Base-by-base conservation (phyloP, 1,140 invertebrate species). In the Drosophila arawakana region DNA sequence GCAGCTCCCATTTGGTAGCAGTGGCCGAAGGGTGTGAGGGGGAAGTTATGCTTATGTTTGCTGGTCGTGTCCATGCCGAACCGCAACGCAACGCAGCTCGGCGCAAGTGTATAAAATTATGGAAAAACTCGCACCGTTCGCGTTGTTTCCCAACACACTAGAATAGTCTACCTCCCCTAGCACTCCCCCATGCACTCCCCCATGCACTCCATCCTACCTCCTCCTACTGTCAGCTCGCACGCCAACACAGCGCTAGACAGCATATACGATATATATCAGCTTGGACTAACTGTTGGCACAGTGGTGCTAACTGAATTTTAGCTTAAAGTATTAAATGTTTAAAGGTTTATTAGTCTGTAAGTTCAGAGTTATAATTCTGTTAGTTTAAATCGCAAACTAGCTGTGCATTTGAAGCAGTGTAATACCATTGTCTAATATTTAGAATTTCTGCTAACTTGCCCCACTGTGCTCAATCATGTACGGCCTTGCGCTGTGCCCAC, bases 51-150 rank as follows among this genome's bases (percentile, higher is more conserved):
- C 54, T 59, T 61, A 58, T 73, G 78, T 65, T 66, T 85, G 69
- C 66, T 72, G 73, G 67, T 63, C 61, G 76, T 80, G 80, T 86
- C 73, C 81, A 83, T 83, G 69, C 69, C 70, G 80, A 67, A 85
- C 83, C 82, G 76, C 82, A 85, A 71, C 25, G 25, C 25, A 30
- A 30, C 83, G 83, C 80, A 78, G 83, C 83, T 78, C 84, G 74
- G 43, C 70, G 66, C 83, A 88, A 86, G 83, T 86, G 83, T 86
- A 86, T 86, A 86, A 86, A 88, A 86, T 86, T 86, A 86, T 86
- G 83, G 88, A 86, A 86, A 73, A 88, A 68, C 83, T 88, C 76
- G 60, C 79, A 74, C 72, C 72, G 76, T 73, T 76, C 68, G 68
- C 75, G 60, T 50, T 61, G 68, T 77, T 59, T 72, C 62, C 61